Percentiles rank a stretch among this genome's conserved stretches.
Conservation (phyloP, 2,888 invertebrate species). For the Crematogaster levior region DNA sequence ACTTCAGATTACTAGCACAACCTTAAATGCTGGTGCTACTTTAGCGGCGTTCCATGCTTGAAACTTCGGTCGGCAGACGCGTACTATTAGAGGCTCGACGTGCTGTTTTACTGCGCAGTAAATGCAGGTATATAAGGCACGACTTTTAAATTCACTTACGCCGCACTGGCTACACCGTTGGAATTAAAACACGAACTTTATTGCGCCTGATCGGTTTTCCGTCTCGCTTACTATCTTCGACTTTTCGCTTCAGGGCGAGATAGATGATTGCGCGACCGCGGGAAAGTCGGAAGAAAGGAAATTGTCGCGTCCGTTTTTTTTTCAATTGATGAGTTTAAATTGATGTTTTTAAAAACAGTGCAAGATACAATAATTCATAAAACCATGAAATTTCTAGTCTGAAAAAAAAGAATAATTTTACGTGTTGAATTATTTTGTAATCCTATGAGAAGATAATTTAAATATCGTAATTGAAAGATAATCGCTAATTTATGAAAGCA, state of each 20-base stretch:
- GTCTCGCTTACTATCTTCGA: conserved; percentile 65
- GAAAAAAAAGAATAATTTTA: not conserved
- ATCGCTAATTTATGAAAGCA: not conserved
- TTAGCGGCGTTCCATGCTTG: conserved; percentile 43
- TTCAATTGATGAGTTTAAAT: not conserved
- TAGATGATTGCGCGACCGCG: conserved; percentile 40
- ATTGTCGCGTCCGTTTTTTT: not conserved
- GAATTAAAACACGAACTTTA: conserved; percentile 82
- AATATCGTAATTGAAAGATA: not conserved
- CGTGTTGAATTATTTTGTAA: not conserved
- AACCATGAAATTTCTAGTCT: not conserved
- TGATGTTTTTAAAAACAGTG: not conserved
- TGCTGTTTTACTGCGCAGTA: conserved; percentile 82
- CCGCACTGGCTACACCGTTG: conserved; percentile 65
- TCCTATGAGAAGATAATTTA: not conserved
- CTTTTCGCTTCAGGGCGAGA: conserved; percentile 48
- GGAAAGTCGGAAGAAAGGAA: conserved; percentile 28
- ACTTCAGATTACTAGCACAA: conserved; percentile 69
- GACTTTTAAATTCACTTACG: conserved; percentile 83
- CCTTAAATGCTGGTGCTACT: conserved; percentile 66
- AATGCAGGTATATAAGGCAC: conserved; percentile 80
- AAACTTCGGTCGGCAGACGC: conserved; percentile 72
- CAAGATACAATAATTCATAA: not conserved
- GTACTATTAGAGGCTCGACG: conserved; percentile 79
- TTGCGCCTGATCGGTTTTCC: conserved; percentile 72